phyloP scores from a whole-genome alignment of 2,888 invertebrate genomes.

The Scaptodrosophila latifasciaeformis region DNA sequence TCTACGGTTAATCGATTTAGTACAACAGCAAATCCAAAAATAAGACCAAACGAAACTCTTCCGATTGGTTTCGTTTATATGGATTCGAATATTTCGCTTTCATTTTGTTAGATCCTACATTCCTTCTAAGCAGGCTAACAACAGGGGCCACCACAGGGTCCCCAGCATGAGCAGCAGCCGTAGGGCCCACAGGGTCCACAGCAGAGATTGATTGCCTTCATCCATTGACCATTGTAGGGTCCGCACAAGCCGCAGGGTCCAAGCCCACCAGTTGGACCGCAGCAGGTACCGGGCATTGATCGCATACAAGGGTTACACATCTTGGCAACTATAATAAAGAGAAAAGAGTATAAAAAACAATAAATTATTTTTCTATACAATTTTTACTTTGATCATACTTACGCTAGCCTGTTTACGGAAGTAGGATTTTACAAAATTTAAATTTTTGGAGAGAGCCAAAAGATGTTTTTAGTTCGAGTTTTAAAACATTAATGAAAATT shows the following conservation, averaged over 20 bases:
- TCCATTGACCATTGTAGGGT: conserved; percentile 58
- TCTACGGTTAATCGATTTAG: too few relatives aligned
- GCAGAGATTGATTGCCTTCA: conserved; percentile 49
- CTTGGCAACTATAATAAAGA: background rate
- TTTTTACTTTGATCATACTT: conserved; percentile 6
- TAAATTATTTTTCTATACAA: background rate
- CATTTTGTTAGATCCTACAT: conserved; percentile 32
- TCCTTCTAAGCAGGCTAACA: conserved; percentile 52
- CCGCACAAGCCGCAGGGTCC: conserved; percentile 54
- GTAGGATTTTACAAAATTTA: conserved; percentile 32
- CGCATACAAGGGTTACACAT: conserved; percentile 55
- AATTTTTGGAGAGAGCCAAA: conserved; percentile 19
- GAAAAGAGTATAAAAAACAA: too few relatives aligned
- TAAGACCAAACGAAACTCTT: too few relatives aligned
- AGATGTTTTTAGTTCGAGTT: conserved; percentile 31
- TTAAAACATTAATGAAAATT: conserved; percentile 28
- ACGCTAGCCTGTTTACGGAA: conserved; percentile 52
- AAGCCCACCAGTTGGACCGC: conserved; percentile 56
- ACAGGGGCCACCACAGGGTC: conserved; percentile 45
- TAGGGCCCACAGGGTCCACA: conserved; percentile 56
- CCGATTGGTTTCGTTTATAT: background rate
- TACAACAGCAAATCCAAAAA: too few relatives aligned
- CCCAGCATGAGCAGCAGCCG: conserved; percentile 51
- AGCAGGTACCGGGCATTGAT: conserved; percentile 54
- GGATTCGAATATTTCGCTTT: too few relatives aligned